These are phyloP conservation scores for Cataglyphis altisquamis DNA, from an alignment of 2,888 invertebrate genomes.

Conservation along the genomic window DNA sequence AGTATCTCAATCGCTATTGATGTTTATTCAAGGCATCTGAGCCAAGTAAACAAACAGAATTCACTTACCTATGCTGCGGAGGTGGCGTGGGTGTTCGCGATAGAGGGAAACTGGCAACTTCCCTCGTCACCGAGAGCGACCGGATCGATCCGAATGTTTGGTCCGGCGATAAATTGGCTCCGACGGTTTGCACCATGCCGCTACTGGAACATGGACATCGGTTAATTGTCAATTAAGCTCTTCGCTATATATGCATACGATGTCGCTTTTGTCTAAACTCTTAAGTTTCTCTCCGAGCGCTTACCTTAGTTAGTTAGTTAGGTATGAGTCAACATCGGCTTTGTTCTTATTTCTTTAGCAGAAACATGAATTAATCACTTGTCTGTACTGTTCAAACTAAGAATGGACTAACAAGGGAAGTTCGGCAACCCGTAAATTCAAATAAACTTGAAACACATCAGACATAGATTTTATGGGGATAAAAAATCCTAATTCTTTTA, in stretches of 20 bases:
- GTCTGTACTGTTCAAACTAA: too few species aligned
- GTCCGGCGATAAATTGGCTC: conserved; percentile 91
- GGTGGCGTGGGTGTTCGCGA: conserved; percentile 92
- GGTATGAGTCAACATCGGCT: conserved; percentile 16
- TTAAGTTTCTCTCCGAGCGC: not conserved
- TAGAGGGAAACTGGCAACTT: conserved; percentile 92
- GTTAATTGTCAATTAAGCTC: conserved; percentile 54
- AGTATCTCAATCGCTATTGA: not conserved
- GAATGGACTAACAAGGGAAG: conserved; percentile 15
- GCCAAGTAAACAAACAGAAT: conserved; percentile 9
- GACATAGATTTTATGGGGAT: not conserved
- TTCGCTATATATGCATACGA: not conserved
- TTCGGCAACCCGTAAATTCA: conserved; percentile 20
- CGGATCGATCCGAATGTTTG: conserved; percentile 92
- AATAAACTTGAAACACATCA: conserved; percentile 6
- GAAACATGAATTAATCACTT: conserved; percentile 28
- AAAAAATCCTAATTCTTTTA: not conserved
- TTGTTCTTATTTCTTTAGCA: conserved; percentile 9
- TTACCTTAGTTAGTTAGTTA: too few species aligned
- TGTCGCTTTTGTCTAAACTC: not conserved
- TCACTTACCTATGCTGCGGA: conserved; percentile 86
- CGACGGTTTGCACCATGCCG: conserved; percentile 90
- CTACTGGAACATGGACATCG: conserved; percentile 86
- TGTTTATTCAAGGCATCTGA: not conserved
- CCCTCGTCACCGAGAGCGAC: conserved; percentile 91